Conservation (phyloP, 2,888 invertebrate genomes). For the Nasonia oneida region DNA sequence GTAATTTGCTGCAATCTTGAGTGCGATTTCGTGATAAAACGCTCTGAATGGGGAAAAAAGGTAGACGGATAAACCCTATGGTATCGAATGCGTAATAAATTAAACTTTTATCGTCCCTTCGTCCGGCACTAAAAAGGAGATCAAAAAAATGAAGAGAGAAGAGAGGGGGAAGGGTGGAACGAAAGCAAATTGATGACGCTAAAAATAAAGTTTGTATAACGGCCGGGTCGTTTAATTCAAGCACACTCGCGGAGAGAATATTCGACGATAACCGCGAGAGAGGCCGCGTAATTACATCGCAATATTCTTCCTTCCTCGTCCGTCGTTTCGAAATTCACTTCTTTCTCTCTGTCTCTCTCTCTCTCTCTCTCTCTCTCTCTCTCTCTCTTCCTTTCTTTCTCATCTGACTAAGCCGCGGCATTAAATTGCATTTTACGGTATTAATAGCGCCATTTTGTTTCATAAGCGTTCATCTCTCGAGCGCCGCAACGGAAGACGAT, state of each 20-base stretch:
- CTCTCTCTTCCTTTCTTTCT: constrained; percentile 8
- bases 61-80: constrained; percentile 26
- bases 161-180: background rate
- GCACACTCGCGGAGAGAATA: constrained; percentile 53
- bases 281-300: constrained; percentile 52
- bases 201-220: constrained; percentile 59
- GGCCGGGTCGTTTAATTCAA: constrained; percentile 58
- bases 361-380: background rate
- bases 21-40: constrained; percentile 41
- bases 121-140: constrained; percentile 27
- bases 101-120: constrained; percentile 55
- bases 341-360: background rate
- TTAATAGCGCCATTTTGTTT: constrained; percentile 59
- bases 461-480: constrained; percentile 52
- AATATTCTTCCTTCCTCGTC: constrained; percentile 42
- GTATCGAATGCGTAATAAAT: constrained; percentile 56
- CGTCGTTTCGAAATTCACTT: constrained; percentile 47
- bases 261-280: constrained; percentile 52
- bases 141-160: constrained; percentile 11
- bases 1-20: constrained; percentile 47
- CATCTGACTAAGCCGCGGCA: constrained; percentile 24
- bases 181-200: constrained; percentile 54
- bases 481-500: constrained; percentile 34
- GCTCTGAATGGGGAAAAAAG: background rate
- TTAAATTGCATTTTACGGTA: constrained; percentile 57